phyloP scores from a whole-genome alignment of 2,888 invertebrate species.

The Heliconius aoede region DNA sequence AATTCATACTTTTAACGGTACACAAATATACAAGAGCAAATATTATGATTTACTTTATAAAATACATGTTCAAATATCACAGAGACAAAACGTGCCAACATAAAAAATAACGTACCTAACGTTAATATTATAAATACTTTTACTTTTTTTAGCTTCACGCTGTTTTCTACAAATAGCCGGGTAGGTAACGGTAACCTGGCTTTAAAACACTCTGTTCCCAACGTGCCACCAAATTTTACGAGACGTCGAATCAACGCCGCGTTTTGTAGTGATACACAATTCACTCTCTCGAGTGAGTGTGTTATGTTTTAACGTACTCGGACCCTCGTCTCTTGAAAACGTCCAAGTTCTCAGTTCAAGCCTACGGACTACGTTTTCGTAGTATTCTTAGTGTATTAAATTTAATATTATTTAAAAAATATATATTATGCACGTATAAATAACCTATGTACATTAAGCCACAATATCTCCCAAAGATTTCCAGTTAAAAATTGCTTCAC shows the following conservation, averaged over 20 bases:
- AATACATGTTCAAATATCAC: not conserved
- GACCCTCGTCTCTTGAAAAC: too few species aligned
- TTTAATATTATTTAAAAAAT: too few species aligned
- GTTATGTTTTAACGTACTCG: too few species aligned
- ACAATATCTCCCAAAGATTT: slow-evolving; percentile 61
- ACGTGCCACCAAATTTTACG: too few species aligned
- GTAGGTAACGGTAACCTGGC: not conserved
- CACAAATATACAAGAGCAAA: not conserved
- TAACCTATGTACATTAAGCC: slow-evolving; percentile 54
- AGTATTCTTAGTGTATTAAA: too few species aligned
- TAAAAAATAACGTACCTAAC: not conserved
- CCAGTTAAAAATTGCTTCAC: slow-evolving; percentile 52
- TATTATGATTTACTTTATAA: slow-evolving; percentile 1
- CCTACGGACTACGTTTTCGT: too few species aligned
- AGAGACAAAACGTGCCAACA: not conserved
- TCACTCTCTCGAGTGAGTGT: too few species aligned
- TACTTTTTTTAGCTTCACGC: not conserved
- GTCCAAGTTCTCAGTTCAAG: too few species aligned
- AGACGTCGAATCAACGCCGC: too few species aligned
- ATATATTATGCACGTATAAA: slow-evolving; percentile 43
- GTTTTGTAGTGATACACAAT: too few species aligned
- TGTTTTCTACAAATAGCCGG: not conserved
- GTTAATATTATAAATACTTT: too few species aligned
- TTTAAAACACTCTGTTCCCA: slow-evolving; percentile 2
- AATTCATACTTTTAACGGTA: not conserved